Evolutionary conservation across 2,797 vertebrate genomes (phyloP), one percentile per base, ranked within the genome.

Genomic region (Heterohyrax brucei): DNA sequence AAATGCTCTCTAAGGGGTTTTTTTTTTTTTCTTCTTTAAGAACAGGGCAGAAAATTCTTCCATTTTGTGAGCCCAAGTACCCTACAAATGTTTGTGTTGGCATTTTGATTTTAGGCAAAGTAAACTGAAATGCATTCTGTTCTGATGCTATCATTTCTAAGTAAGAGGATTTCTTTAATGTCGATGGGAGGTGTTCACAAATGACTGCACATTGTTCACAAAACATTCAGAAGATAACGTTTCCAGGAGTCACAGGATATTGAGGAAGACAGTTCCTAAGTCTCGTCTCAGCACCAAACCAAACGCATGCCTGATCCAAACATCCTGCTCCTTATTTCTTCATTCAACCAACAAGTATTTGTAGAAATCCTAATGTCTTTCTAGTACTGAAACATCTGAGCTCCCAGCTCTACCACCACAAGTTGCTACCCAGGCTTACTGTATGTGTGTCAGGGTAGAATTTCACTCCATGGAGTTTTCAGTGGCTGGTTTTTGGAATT

Each of bases 131-230:
- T 92, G 48, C 48, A 81, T 76, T 91, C 22, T 83, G n/a, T 70
- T 87, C 70, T 79, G 3, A 81, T 68, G 28, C 39, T 90, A 39
- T 46, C 39, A 90, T 85, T 96, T 92, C 87, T 84, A 87, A 81
- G 48, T 86, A 90, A 78, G 50, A 30, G 86, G 92, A 88, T 94
- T 96, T 87, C 50, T 85, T 88, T 75, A 28, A 28, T 70, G 92
- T 92, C 79, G 56, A 75, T 72, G n/a, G 61, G 18, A 46, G 33
- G 2, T 70, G 82, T 86, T 94, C 89, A 91, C 93, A 93, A 94
- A 84, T 77, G 44, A 28, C 59, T 81, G 50, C 5, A 59, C 10
- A 12, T 0, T 59, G 56, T 46, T 44, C 79, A 53, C 4, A 88
- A 76, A 13, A 48, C 7, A 10, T 91, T 72, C 80, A 91, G 46